Evolutionary conservation across 2,888 invertebrate species (phyloP).

Genomic region (Biston betularia): DNA sequence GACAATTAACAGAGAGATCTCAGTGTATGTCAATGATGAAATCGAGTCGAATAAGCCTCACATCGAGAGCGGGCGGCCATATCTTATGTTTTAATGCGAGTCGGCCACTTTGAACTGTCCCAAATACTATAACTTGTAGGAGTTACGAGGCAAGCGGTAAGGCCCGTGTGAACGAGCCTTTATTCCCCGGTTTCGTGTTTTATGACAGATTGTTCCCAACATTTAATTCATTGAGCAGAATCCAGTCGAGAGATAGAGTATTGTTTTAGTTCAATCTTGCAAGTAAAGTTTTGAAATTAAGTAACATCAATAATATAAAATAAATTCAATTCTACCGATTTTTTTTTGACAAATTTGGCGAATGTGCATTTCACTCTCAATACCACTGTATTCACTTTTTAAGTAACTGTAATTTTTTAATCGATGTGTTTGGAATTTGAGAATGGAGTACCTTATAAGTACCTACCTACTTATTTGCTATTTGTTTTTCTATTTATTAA

Average conservation of each 20-base stretch:
- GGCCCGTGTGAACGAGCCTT: constrained; percentile 66
- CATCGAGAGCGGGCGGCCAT: constrained; percentile 72
- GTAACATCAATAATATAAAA: neutral
- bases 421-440: too few species aligned
- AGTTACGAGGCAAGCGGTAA: constrained; percentile 75
- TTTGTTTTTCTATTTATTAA: too few species aligned
- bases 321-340: neutral
- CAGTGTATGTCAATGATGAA: constrained; percentile 48
- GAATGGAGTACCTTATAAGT: too few species aligned
- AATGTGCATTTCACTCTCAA: too few species aligned
- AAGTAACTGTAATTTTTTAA: too few species aligned
- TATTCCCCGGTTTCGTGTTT: constrained; percentile 56
- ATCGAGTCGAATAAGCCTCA: constrained; percentile 71
- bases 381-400: too few species aligned
- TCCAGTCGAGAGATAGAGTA: constrained; percentile 21
- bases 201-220: constrained; percentile 67
- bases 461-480: too few species aligned
- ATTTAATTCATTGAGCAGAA: constrained; percentile 54
- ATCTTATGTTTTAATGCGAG: constrained; percentile 80
- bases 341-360: too few species aligned
- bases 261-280: constrained; percentile 27
- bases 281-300: constrained; percentile 5
- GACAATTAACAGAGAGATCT: constrained; percentile 34
- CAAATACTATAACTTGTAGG: constrained; percentile 81
- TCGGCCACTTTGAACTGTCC: constrained; percentile 82